These are phyloP conservation scores for Pantelozetes paolii DNA, from an alignment of 2,888 invertebrate genomes.

Conservation along the genomic window DNA sequence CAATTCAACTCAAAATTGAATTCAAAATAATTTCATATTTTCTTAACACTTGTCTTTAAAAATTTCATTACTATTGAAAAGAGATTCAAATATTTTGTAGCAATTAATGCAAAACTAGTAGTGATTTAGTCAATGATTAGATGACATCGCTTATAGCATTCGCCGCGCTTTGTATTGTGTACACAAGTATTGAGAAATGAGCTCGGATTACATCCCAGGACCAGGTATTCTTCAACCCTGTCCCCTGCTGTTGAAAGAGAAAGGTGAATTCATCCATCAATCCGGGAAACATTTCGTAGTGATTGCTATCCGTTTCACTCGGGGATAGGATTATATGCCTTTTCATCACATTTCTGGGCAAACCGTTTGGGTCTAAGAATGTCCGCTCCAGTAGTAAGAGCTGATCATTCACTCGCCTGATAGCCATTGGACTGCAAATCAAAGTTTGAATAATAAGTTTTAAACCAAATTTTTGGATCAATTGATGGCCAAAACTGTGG, in stretches of 20 bases:
- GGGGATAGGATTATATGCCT: slow-evolving; percentile 41
- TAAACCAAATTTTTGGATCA: not conserved
- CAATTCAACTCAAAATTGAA: no score
- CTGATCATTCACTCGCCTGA: slow-evolving; percentile 48
- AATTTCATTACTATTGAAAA: no score
- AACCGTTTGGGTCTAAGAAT: slow-evolving; percentile 47
- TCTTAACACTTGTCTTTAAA: no score
- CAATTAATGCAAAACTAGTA: no score
- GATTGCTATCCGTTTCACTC: slow-evolving; percentile 34
- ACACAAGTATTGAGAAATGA: slow-evolving; percentile 46
- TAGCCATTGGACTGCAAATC: slow-evolving; percentile 48
- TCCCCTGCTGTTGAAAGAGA: not conserved
- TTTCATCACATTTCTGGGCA: slow-evolving; percentile 44
- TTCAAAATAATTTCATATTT: no score
- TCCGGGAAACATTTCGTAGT: slow-evolving; percentile 46
- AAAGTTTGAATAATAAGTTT: no score
- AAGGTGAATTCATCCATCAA: slow-evolving; percentile 45
- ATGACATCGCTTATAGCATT: slow-evolving; percentile 34
- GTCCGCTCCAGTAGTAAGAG: slow-evolving; percentile 48
- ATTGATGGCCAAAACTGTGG: not conserved
- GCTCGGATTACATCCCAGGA: slow-evolving; percentile 43
- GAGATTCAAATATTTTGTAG: no score
- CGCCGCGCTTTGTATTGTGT: slow-evolving; percentile 46
- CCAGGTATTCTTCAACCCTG: slow-evolving; percentile 28
- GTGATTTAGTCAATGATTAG: not conserved